These are phyloP conservation scores for Nycticryphes semicollaris DNA, from an alignment of 2,113 vertebrate species.

Conservation along the genomic window DNA sequence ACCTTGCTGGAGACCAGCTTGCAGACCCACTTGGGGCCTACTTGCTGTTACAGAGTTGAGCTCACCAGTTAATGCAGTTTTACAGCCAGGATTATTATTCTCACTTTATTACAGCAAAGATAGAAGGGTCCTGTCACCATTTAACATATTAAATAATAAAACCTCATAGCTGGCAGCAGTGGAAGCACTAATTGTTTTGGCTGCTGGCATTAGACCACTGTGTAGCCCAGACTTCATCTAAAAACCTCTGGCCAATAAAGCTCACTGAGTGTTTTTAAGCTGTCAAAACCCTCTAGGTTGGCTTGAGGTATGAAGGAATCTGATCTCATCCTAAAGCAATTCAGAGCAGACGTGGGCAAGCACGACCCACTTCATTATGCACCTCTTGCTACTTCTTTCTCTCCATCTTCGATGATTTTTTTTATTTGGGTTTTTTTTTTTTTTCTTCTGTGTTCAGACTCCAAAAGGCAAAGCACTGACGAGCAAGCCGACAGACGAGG, in stretches of 20 bases:
- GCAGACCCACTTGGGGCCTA: not conserved
- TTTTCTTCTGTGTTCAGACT: not conserved
- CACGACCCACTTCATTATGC: accelerated
- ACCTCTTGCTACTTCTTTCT: not conserved
- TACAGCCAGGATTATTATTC: not conserved
- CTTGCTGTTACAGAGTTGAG: not conserved
- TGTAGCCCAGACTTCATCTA: not conserved
- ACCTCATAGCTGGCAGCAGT: not conserved
- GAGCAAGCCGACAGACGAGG: not conserved
- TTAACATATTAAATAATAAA: not conserved
- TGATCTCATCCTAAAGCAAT: not conserved
- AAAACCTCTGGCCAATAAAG: not conserved
- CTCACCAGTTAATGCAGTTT: not conserved
- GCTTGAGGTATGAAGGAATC: not conserved
- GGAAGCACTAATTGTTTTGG: not conserved
- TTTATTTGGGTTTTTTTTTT: not conserved
- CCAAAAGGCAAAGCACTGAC: not conserved
- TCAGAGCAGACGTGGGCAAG: accelerated
- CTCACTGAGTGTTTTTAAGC: not conserved
- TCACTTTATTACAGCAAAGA: not conserved
- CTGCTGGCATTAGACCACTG: not conserved
- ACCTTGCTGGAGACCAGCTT: not conserved
- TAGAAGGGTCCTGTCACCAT: not conserved
- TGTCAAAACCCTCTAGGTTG: not conserved
- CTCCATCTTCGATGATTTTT: not conserved